Conservation (phyloP, 2,888 invertebrate genomes). For the Gerris lacustris region DNA sequence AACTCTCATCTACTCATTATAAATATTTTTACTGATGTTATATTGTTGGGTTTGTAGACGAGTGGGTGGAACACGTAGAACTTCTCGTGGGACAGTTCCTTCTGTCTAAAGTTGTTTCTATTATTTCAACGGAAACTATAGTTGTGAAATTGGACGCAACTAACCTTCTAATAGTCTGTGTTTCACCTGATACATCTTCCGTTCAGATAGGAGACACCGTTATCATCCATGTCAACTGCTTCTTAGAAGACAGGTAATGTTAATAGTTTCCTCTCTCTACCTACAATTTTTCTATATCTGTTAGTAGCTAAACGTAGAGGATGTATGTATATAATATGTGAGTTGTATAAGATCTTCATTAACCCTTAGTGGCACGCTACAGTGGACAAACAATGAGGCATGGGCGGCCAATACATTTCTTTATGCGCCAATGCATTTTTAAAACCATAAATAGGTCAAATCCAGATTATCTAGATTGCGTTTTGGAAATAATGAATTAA, state of each 20-base stretch:
- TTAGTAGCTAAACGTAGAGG: no score
- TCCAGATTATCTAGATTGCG: no score
- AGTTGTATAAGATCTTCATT: no score
- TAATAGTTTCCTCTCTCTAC: not conserved
- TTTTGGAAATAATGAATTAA: no score
- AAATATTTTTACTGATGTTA: not conserved
- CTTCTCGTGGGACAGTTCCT: conserved; percentile 20
- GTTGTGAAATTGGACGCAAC: not conserved
- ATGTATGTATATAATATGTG: no score
- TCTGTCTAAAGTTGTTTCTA: conserved; percentile 6
- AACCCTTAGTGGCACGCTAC: no score
- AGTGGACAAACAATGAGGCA: no score
- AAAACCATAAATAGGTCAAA: no score
- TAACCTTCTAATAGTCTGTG: not conserved
- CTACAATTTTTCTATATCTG: no score
- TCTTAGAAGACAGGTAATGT: conserved; percentile 16
- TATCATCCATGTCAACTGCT: conserved; percentile 12
- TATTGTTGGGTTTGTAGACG: conserved; percentile 13
- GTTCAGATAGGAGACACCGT: not conserved
- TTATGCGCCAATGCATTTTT: no score
- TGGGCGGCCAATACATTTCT: no score
- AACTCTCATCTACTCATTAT: no score
- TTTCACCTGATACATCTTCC: not conserved
- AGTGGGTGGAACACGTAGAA: conserved; percentile 22
- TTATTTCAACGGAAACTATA: conserved; percentile 15